A percentile compares a stretch with the other conserved stretches of the same genome.
Conservation (phyloP, 2,888 invertebrate species). For the Melipona bicolor region DNA sequence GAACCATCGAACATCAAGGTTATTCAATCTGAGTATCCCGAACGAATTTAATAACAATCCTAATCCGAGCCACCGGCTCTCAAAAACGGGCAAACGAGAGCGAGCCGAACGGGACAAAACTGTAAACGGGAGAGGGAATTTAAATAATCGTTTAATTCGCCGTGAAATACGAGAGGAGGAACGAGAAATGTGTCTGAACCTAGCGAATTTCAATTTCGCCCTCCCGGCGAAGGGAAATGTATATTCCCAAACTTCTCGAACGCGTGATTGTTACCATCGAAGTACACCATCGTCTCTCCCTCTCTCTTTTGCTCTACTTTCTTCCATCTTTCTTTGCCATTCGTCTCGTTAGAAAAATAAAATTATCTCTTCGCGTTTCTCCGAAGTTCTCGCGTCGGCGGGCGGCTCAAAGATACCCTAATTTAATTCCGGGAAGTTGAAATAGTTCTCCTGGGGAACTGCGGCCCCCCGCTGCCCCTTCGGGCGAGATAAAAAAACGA, state of each 20-base stretch:
- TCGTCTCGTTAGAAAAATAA: not conserved
- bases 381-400: conserved; percentile 26
- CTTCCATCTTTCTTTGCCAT: not conserved
- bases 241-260: conserved; percentile 20
- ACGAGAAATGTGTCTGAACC: not conserved
- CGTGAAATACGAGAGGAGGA: not conserved
- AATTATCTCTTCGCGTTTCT: not conserved
- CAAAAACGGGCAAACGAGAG: too few species aligned
- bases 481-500: not conserved
- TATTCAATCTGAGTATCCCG: not conserved
- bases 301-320: not conserved
- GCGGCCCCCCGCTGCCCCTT: not conserved
- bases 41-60: not conserved
- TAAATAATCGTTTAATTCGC: conserved; percentile 31
- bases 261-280: not conserved
- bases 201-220: not conserved
- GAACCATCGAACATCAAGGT: not conserved
- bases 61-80: not conserved
- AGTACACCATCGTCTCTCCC: not conserved
- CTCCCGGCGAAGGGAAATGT: not conserved
- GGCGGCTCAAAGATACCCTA: conserved; percentile 39
- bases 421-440: conserved; percentile 43
- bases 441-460: conserved; percentile 18
- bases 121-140: conserved; percentile 22
- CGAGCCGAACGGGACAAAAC: conserved; percentile 11